Base-by-base conservation (phyloP, 2,113 vertebrate species). In the Hemiscyllium ocellatum region DNA sequence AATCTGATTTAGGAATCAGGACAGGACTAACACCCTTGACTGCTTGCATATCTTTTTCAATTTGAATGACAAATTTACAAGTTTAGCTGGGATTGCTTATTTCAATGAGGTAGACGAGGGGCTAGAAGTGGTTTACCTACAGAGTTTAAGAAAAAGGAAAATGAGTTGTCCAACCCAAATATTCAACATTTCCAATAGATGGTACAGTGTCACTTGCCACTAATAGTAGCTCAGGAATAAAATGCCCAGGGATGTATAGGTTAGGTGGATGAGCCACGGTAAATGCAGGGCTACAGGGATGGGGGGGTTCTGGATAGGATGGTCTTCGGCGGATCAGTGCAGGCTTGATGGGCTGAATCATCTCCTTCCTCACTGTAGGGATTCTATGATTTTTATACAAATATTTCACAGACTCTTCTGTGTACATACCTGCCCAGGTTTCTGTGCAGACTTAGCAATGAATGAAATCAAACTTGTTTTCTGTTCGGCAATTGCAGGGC, bases 371-470 rank as follows among this genome's bases (percentile, higher is more conserved):
- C 42, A 47, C 42, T 1, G 42, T 47, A 47, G 42, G 42, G 42
- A 47, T 47, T 47, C 42, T 47, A 47, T 47, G 42, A 47, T 47
- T 61, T 12, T 61, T 61, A 1, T 12, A 70, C 80, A 65, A 86
- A n/a, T 8, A 24, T 37, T 87, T 78, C 50, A 22, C 65, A 95
- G 87, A 95, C 61, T 68, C 61, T 65, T 91, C n/a, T 37, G 33
- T 68, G 50, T 33, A 80, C 94, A 4, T 98, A 99, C 99, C 98
- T 99, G 97, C 96, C 98, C 98, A 24, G 97, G 96, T 42, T 0
- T 96, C 96, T 95, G 96, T 95, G 98, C 80, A 42, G 93, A 95
- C 96, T 93, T 97, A 65, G 97, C 0, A 96, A 98, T 87, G 96
- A 97, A 99, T 37, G 96, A 97, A 15, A 96, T 0, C 20, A 99